Conservation (phyloP, 1,140 invertebrate species). For the Aphelinus certus region DNA sequence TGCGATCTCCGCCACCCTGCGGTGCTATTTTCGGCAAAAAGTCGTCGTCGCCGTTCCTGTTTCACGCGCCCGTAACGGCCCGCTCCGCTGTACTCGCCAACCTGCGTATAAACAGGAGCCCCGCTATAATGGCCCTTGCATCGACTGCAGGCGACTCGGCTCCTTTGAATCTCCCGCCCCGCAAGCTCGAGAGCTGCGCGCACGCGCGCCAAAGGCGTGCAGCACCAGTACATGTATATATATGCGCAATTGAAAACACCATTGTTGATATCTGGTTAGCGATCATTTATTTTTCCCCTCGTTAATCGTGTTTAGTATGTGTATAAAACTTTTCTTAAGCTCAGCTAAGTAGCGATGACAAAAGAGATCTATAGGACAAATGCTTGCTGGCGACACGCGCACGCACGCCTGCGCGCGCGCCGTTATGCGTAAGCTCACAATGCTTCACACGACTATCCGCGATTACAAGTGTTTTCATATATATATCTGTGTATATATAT, state of each 20-base stretch:
- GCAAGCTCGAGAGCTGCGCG: neutral
- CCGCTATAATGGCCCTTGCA: neutral
- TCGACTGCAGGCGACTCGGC: too few relatives aligned
- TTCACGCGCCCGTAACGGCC: slow-evolving; percentile 53
- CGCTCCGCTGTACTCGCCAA: slow-evolving; percentile 3
- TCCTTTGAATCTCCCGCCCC: slow-evolving; percentile 28
- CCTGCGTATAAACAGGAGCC: slow-evolving; percentile 48
- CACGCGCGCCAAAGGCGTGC: neutral
- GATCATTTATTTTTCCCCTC: slow-evolving; percentile 20
- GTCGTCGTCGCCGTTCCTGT: slow-evolving; percentile 52
- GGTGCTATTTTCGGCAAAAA: slow-evolving; percentile 61
- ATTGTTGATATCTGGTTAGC: neutral
- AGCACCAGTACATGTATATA: neutral
- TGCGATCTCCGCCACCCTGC: slow-evolving; percentile 62
- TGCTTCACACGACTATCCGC: too few relatives aligned
- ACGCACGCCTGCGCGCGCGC: too few relatives aligned
- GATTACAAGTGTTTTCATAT: too few relatives aligned
- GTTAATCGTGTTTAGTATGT: neutral
- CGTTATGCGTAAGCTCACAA: too few relatives aligned
- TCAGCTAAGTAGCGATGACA: slow-evolving; percentile 23
- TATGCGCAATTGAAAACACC: neutral
- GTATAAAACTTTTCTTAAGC: slow-evolving; percentile 28
- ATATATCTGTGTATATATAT: too few relatives aligned
- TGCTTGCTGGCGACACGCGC: neutral
- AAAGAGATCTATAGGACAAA: slow-evolving; percentile 31